These are phyloP conservation scores for Meloidogyne exigua DNA, from an alignment of 1,140 invertebrate genomes.

Conservation along the genomic window DNA sequence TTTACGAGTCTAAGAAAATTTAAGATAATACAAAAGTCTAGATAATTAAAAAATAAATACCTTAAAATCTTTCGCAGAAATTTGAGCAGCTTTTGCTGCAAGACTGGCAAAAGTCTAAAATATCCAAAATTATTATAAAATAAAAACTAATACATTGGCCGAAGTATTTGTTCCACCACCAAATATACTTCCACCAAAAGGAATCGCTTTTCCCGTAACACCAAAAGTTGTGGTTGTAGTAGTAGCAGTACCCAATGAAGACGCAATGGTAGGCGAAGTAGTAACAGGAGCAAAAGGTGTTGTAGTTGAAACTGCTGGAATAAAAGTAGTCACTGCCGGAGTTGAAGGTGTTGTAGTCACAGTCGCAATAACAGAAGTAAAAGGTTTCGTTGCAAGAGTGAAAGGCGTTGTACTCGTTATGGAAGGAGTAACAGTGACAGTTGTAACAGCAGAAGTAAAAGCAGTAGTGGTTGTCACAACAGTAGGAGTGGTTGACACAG, in stretches of 20 bases:
- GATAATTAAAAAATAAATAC: background rate
- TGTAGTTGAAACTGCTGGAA: background rate
- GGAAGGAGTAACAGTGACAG: background rate
- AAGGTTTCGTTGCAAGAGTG: background rate
- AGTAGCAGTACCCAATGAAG: background rate
- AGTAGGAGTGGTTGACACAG: no score
- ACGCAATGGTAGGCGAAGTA: background rate
- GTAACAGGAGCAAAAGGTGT: background rate
- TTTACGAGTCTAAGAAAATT: no score
- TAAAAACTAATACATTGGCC: no score
- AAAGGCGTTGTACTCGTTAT: background rate
- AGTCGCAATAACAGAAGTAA: no score
- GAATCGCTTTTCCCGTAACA: background rate
- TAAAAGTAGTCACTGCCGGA: background rate
- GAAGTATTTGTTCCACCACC: slow-evolving; percentile 10
- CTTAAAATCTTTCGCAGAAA: slow-evolving; percentile 27
- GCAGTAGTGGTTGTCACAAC: background rate
- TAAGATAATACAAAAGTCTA: background rate
- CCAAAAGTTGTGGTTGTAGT: background rate
- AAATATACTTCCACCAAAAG: slow-evolving; percentile 11
- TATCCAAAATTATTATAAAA: no score
- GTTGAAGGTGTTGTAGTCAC: background rate
- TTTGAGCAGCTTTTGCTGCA: slow-evolving; percentile 12
- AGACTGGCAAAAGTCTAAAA: slow-evolving; percentile 20
- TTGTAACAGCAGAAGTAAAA: background rate